Base-by-base conservation (phyloP, 30 jellyfish, hydroid and myxozoan species). In the Catostylus mosaicus region DNA sequence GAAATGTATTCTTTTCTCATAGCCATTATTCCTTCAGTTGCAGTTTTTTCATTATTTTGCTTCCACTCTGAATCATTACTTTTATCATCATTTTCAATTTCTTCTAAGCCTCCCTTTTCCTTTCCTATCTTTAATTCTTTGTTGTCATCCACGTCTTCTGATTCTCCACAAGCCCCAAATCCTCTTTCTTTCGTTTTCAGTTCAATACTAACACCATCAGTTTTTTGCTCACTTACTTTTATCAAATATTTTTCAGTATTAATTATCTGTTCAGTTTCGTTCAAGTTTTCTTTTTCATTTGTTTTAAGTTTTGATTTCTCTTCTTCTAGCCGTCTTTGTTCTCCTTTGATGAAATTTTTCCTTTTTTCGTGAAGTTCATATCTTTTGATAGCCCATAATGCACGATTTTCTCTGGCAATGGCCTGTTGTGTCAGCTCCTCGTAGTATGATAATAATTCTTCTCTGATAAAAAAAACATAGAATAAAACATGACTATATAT, bases 361-460 rank as follows among this genome's bases (percentile, higher is more conserved):
- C 99, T 91, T 68, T 88, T 94, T 31, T 69, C 88, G 3, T 67
- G 47, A 23, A 94, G 77, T 50, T 94, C 92, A 19, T 34, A 59
- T 46, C 99, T 78, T 40, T 52, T 35, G 14, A 94, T 79, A 22
- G 60, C 36, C 99, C 99, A 94, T 71, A 89, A 76, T 12, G 99
- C 97, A 34, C 83, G 82, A 36, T 31, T 52, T 72, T 88, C 99
- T 63, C 99, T 86, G 52, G 63, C 67, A 16, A 51, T 83, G 1
- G 97, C 99, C 38, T 68, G 43, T 24, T 38, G 46, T 18, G 99
- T 50, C 29, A 94, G 82, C 9, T 67, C 54, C 27, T 77, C 95
- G 67, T 94, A 94, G 57, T 75, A 77, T 31, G 74, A 33, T 6
- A 82, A 14, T 66, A 94, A 57, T 72, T 88, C 97, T 60, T 88